Conservation (phyloP, 1,140 invertebrate species). For the Nasonia giraulti region DNA sequence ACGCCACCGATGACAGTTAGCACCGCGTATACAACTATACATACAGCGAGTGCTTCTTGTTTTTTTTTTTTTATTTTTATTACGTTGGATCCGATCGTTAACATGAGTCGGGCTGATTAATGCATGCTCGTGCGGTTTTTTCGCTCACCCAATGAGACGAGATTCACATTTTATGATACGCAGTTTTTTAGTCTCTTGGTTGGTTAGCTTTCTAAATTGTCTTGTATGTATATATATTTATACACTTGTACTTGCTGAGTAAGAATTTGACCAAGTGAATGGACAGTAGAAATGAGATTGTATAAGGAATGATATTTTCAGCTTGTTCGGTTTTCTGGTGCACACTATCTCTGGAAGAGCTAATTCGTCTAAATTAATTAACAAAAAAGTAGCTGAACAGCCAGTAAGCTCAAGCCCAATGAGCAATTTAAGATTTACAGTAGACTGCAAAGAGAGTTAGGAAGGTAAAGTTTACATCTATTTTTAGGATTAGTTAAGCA, state of each 20-base stretch:
- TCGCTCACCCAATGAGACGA: too few species aligned
- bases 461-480: conserved; percentile 36
- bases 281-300: conserved; percentile 13
- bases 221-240: not conserved
- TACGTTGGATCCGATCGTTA: not conserved
- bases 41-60: not conserved
- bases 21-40: too few species aligned
- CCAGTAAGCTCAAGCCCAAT: not conserved
- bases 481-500: conserved; percentile 28
- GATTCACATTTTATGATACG: too few species aligned
- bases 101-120: too few species aligned
- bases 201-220: not conserved
- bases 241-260: not conserved
- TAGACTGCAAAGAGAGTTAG: conserved; percentile 17
- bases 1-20: too few species aligned
- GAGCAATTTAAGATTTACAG: conserved; percentile 25
- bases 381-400: conserved; percentile 7
- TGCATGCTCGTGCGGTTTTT: too few species aligned
- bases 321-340: conserved; percentile 9
- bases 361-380: conserved; percentile 22
- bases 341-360: not conserved
- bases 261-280: conserved; percentile 31
- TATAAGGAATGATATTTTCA: conserved; percentile 36
- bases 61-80: not conserved
- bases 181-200: too few species aligned